Evolutionary conservation across 2,797 vertebrate species (phyloP).

Genomic region (Allobates femoralis): DNA sequence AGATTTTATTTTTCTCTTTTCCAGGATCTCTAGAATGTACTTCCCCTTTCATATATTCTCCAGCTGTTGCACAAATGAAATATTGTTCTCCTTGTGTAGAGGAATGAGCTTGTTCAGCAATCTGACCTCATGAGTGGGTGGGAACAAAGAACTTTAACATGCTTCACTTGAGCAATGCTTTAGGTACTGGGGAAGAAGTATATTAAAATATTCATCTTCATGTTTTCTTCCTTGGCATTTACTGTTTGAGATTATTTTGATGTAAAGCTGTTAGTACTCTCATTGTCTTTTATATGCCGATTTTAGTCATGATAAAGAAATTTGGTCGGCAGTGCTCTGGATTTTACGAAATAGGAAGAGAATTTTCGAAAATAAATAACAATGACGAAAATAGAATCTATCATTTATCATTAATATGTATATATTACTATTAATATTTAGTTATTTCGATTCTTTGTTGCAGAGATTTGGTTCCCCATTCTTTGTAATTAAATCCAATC

Average conservation of each 20-base stretch:
- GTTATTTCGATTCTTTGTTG: too few relatives aligned
- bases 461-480: too few relatives aligned
- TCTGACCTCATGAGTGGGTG: conserved; percentile 64
- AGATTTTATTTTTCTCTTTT: conserved; percentile 50
- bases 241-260: conserved; percentile 3
- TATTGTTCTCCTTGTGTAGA: conserved; percentile 51
- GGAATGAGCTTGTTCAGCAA: conserved; percentile 64
- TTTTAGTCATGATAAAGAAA: conserved; percentile 2
- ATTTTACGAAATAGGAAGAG: too few relatives aligned
- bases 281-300: background rate
- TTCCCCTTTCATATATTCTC: conserved; percentile 62
- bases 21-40: conserved; percentile 54
- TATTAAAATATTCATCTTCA: background rate
- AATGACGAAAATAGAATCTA: too few relatives aligned
- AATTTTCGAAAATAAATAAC: too few relatives aligned
- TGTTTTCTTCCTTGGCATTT: conserved; percentile 32
- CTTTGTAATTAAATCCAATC: too few relatives aligned
- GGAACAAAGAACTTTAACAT: conserved; percentile 57
- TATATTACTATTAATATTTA: too few relatives aligned
- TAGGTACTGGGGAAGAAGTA: conserved; percentile 44
- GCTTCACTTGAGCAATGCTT: conserved; percentile 57
- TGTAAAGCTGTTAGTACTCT: background rate
- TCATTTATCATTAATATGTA: too few relatives aligned
- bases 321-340: too few relatives aligned
- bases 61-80: conserved; percentile 64